Evolutionary conservation across 2,113 vertebrate species (phyloP).

Genomic region (Bettongia penicillata): DNA sequence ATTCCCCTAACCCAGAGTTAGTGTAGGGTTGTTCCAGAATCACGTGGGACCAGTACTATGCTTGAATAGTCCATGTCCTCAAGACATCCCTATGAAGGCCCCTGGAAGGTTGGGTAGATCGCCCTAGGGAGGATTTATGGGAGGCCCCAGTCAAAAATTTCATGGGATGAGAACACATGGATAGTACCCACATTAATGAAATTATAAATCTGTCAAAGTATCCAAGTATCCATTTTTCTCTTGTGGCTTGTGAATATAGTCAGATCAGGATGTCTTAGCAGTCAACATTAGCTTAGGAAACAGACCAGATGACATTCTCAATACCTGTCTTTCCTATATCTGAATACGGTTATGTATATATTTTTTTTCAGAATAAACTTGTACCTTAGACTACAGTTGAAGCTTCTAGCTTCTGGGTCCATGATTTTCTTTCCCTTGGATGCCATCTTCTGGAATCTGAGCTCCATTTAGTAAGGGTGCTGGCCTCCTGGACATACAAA

Average conservation of each 20-base stretch:
- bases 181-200: background rate
- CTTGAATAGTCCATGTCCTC: background rate
- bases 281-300: background rate
- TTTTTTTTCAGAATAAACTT: background rate
- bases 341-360: background rate
- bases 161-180: background rate
- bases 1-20: background rate
- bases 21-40: background rate
- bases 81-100: background rate
- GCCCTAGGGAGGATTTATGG: background rate
- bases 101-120: background rate
- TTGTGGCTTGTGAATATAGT: background rate
- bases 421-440: background rate
- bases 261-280: background rate
- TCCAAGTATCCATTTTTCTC: background rate
- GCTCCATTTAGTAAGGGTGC: background rate
- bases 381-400: fast-evolving
- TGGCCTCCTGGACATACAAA: background rate
- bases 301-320: background rate
- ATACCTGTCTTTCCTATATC: background rate
- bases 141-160: background rate
- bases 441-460: background rate
- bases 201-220: background rate
- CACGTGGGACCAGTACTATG: background rate
- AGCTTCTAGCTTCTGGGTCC: background rate